Conservation (phyloP, 2,113 vertebrate species). For the Nicator chloris region DNA sequence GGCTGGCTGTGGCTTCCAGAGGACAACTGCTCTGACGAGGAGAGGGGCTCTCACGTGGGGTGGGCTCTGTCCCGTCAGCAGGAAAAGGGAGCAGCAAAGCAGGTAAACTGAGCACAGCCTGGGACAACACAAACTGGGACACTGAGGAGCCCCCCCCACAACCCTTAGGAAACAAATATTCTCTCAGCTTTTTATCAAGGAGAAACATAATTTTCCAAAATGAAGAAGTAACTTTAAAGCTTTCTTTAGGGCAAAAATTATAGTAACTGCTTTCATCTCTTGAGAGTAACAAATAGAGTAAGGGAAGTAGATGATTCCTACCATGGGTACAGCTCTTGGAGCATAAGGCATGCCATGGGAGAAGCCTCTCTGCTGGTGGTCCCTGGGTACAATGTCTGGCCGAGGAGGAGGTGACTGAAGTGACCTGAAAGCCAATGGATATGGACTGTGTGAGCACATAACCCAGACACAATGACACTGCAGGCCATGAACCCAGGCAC, state of each 20-base stretch:
- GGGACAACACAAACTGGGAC: not conserved
- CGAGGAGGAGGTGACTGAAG: constrained; percentile 8
- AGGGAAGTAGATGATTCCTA: not conserved
- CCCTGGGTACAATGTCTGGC: not conserved
- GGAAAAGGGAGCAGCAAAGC: not conserved
- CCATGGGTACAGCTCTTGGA: not conserved
- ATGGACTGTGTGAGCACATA: fast-evolving
- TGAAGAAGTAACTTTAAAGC: not conserved
- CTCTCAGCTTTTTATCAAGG: not conserved
- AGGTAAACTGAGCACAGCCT: not conserved
- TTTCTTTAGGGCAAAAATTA: not conserved
- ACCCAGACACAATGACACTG: fast-evolving
- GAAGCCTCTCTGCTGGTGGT: not conserved
- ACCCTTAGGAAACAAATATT: not conserved
- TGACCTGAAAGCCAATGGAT: not conserved
- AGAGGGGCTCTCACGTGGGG: fast-evolving
- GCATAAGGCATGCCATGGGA: not conserved
- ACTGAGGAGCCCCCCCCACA: not conserved
- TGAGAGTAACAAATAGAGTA: not conserved
- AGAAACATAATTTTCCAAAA: not conserved
- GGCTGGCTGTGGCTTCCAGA: not conserved
- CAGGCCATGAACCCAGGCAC: not conserved
- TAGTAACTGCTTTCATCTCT: not conserved
- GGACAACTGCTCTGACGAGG: not conserved
- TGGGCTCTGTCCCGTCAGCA: fast-evolving